Evolutionary conservation across 1,140 invertebrate species (phyloP).

Genomic region (Ostrea edulis): DNA sequence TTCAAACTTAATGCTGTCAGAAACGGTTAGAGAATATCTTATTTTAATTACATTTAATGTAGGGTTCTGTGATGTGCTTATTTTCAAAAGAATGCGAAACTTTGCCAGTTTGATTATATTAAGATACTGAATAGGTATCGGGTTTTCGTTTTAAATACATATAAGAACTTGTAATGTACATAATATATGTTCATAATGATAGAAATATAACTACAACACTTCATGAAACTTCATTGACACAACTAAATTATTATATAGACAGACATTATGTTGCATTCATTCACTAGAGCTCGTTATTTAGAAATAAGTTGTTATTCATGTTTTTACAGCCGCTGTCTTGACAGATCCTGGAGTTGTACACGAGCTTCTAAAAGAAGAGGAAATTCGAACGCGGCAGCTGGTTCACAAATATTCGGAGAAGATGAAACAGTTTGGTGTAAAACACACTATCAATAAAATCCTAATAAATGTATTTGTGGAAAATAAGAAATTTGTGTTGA

Average conservation of each 20-base stretch:
- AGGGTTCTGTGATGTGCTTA: no score
- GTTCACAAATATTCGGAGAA: slow-evolving; percentile 40
- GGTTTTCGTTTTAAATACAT: no score
- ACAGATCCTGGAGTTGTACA: slow-evolving; percentile 27
- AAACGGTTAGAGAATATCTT: no score
- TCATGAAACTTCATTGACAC: not conserved
- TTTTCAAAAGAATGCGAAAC: no score
- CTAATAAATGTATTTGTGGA: no score
- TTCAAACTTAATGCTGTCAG: no score
- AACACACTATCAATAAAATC: not conserved
- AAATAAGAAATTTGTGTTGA: not conserved
- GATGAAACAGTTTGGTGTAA: slow-evolving; percentile 41
- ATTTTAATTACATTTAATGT: no score
- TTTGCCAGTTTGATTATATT: no score
- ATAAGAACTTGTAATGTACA: no score
- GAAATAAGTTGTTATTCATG: not conserved
- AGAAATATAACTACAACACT: not conserved
- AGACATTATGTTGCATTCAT: not conserved
- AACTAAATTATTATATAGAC: not conserved
- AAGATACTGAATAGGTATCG: no score
- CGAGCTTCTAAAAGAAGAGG: slow-evolving; percentile 34
- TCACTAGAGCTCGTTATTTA: not conserved
- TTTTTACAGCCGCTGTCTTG: slow-evolving; percentile 17
- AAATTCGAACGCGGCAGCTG: slow-evolving; percentile 12
- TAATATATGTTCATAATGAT: not conserved